phyloP scores from a whole-genome alignment of 2,888 invertebrate species.

The Tridacna crocea region DNA sequence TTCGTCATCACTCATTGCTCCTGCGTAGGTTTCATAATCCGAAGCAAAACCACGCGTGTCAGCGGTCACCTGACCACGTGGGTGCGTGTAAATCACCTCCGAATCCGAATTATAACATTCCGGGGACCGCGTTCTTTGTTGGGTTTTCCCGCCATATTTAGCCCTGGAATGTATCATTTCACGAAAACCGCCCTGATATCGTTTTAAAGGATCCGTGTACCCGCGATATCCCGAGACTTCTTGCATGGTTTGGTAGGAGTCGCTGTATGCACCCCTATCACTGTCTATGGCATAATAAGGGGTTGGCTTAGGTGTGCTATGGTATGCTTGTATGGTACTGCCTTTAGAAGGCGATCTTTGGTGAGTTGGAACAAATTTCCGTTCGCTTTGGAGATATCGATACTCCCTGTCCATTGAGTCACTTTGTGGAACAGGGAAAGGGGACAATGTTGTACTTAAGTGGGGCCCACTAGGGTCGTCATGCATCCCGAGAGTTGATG shows the following conservation, averaged over 20 bases:
- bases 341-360: constrained; percentile 69
- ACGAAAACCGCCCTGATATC: constrained; percentile 76
- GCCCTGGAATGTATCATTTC: constrained; percentile 79
- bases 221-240: constrained; percentile 60
- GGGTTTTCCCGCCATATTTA: constrained; percentile 71
- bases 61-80: constrained; percentile 62
- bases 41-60: constrained; percentile 79
- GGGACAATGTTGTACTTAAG: constrained; percentile 47
- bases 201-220: constrained; percentile 64
- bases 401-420: constrained; percentile 58
- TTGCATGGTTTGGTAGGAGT: constrained; percentile 61
- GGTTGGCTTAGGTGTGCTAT: constrained; percentile 25
- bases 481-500: constrained; percentile 38
- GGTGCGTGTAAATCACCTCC: constrained; percentile 87
- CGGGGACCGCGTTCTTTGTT: constrained; percentile 85
- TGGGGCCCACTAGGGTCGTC: constrained; percentile 54
- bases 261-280: constrained; percentile 62
- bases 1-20: constrained; percentile 76
- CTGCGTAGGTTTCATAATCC: constrained; percentile 80
- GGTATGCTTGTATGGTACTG: constrained; percentile 43
- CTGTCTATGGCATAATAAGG: constrained; percentile 51
- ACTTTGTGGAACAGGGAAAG: constrained; percentile 50
- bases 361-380: constrained; percentile 54
- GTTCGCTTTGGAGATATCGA: constrained; percentile 44
- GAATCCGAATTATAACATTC: constrained; percentile 94